Evolutionary conservation across 2,888 invertebrate species (phyloP).

Genomic region (Tineola bisselliella): DNA sequence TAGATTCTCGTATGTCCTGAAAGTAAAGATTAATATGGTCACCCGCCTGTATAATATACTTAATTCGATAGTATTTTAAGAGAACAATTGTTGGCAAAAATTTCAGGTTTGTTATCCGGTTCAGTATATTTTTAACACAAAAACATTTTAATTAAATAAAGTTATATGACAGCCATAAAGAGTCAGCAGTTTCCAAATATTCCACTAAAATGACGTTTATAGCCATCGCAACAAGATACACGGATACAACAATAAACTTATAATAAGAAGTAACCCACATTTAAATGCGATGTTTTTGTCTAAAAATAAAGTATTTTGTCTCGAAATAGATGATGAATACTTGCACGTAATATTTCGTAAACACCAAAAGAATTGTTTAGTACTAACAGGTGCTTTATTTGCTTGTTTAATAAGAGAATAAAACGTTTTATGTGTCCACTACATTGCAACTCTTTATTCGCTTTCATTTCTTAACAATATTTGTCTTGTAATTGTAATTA

Average conservation of each 20-base stretch:
- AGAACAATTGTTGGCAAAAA: too few relatives aligned
- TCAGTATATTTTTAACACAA: too few relatives aligned
- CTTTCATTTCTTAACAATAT: too few relatives aligned
- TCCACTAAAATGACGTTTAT: neutral
- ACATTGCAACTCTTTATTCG: too few relatives aligned
- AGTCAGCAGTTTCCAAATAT: neutral
- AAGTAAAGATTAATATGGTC: too few relatives aligned
- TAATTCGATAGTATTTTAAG: too few relatives aligned
- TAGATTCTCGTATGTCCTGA: too few relatives aligned
- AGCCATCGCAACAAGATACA: neutral
- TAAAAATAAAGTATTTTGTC: neutral
- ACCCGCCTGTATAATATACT: too few relatives aligned
- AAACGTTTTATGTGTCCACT: too few relatives aligned
- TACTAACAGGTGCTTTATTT: neutral
- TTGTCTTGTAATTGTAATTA: too few relatives aligned
- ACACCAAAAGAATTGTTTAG: slow-evolving; percentile 17
- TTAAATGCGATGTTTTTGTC: neutral
- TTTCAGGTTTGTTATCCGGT: too few relatives aligned
- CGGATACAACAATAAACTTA: neutral
- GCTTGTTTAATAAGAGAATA: too few relatives aligned
- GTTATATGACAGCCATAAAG: neutral
- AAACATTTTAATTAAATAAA: neutral
- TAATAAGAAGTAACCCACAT: slow-evolving; percentile 2
- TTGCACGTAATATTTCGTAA: slow-evolving; percentile 54
- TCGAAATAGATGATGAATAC: slow-evolving; percentile 28